Evolutionary conservation across 1,140 invertebrate species (phyloP), one percentile per base, ranked within the genome.

Genomic region (Penaeus chinensis): DNA sequence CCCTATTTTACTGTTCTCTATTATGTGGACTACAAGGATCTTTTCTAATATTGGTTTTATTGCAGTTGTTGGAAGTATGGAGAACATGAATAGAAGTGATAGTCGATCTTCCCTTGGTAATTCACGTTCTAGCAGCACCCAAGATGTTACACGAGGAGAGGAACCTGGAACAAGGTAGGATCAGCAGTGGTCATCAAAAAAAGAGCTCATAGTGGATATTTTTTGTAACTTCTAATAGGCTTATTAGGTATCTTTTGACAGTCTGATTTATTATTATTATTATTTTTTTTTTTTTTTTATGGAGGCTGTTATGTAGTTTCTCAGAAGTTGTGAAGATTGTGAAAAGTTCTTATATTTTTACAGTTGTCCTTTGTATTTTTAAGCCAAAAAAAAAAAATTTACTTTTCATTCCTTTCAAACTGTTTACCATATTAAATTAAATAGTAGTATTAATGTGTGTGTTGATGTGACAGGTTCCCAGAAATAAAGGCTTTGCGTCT

Each of bases 401-500:
- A 2, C 5, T 47, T 47, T 13, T 47, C 11, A 32, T 1, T 32
- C 32, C 32, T 32, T 32, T 32, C 32, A 32, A 2, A 1, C 32
- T 32, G 32, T 32, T 32, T 32, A 32, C 2, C 32, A 32, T 32
- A 32, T 32, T 32, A 32, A 32, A 32, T 32, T 32, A 32, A 32
- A 32, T 32, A 32, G 27, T 47, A 77, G 27, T 47, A 77, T n/a
- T 63, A 32, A 20, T 71, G n/a, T 18, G 13, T 74, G 22, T 71
- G 27, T 11, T 54, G 11, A 27, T 69, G 27, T 84, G 79, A 20
- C 77, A 84, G 89, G 27, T 88, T 90, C 65, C 89, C 89, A 42
- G 89, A 89, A 82, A 88, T 87, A 47, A 90, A 90, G 76, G 89
- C 86, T 61, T 78, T 90, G 19, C 82, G 71, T n/a, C 84, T 90